Percentiles rank a stretch among this genome's conserved stretches.
phyloP scores from a whole-genome alignment of 2,797 vertebrate genomes.

The Graptemys geographica region DNA sequence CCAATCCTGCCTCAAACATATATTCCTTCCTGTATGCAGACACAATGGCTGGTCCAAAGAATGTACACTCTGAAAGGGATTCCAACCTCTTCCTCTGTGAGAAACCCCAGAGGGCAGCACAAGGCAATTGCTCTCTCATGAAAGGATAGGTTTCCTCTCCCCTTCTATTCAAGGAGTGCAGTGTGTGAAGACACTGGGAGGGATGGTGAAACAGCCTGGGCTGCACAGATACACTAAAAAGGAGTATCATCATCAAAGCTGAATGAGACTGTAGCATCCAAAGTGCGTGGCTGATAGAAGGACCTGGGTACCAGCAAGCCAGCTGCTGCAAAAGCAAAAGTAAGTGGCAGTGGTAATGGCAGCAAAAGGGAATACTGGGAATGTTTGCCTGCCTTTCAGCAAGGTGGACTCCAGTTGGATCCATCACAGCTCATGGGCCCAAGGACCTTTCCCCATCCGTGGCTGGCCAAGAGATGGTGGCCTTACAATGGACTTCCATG shows the following conservation, averaged over 20 bases:
- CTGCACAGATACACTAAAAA: background rate
- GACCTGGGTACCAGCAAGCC: background rate
- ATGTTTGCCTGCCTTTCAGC: too few relatives aligned
- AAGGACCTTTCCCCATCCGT: background rate
- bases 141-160: background rate
- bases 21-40: background rate
- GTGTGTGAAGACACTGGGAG: background rate
- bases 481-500: background rate
- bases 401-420: background rate
- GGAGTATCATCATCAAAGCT: background rate
- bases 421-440: background rate
- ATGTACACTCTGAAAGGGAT: background rate
- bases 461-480: background rate
- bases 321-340: too few relatives aligned
- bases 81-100: background rate
- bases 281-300: background rate
- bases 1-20: background rate
- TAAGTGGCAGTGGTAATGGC: background rate
- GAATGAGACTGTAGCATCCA: background rate
- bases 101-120: background rate
- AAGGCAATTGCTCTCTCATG: background rate
- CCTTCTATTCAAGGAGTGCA: background rate
- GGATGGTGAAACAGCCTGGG: background rate
- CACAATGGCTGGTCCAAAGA: background rate
- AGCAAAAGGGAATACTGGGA: background rate